Conservation (phyloP, 2,113 vertebrate species). For the Boulengeromyrus knoepffleri region DNA sequence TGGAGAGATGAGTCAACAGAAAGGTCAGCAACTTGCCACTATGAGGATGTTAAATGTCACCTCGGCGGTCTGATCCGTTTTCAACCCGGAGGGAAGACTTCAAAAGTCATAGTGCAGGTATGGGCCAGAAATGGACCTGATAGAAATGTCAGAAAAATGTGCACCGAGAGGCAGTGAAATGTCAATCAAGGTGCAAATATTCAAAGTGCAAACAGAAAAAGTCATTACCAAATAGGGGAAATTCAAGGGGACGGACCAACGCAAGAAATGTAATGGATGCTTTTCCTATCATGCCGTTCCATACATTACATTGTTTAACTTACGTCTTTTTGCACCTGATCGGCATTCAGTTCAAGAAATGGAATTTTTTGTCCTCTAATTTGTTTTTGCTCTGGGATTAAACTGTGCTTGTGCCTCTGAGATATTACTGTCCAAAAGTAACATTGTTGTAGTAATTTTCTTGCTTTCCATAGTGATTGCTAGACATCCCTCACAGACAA, state of each 20-base stretch:
- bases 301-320: not conserved
- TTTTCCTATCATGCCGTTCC: not conserved
- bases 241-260: not conserved
- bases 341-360: not conserved
- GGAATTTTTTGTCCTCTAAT: not conserved
- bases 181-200: constrained; percentile 32
- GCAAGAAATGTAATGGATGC: not conserved
- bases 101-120: constrained; percentile 30
- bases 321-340: not conserved
- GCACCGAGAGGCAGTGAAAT: constrained; percentile 27
- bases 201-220: constrained; percentile 5
- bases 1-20: constrained; percentile 33
- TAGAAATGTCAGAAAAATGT: constrained; percentile 47
- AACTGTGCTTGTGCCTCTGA: not conserved
- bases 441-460: not conserved
- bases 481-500: not conserved
- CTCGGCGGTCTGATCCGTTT: constrained; percentile 44
- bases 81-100: constrained; percentile 35
- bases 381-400: not conserved
- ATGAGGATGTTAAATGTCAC: constrained; percentile 51
- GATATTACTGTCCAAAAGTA: not conserved
- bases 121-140: constrained; percentile 32
- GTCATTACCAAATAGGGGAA: not conserved
- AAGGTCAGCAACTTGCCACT: constrained; percentile 50
- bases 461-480: not conserved